Evolutionary conservation across 2,888 invertebrate genomes (phyloP).

Genomic region (Alitta virens): DNA sequence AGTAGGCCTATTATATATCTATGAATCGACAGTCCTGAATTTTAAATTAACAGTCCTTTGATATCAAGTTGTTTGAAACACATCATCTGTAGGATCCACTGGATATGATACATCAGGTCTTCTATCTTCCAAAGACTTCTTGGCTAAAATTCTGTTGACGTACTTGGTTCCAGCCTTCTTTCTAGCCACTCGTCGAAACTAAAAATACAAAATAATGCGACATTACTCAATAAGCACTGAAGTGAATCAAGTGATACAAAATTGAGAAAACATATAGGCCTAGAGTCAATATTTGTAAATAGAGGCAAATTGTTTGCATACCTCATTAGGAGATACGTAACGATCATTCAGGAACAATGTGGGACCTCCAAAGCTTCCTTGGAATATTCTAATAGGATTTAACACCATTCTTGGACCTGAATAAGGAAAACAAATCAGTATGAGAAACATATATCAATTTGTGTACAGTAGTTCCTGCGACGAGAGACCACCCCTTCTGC

Average conservation of each 20-base stretch:
- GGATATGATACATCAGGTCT: constrained; percentile 69
- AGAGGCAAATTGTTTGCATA: too few relatives aligned
- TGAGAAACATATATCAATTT: too few relatives aligned
- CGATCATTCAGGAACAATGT: constrained; percentile 90
- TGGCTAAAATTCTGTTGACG: constrained; percentile 76
- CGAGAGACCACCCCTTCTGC: too few relatives aligned
- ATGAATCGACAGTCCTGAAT: too few relatives aligned
- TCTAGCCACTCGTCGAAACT: constrained; percentile 71
- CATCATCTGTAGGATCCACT: constrained; percentile 59
- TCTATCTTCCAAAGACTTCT: constrained; percentile 71
- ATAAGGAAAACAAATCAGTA: neutral
- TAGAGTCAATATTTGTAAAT: too few relatives aligned
- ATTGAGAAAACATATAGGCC: too few relatives aligned
- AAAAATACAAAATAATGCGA: constrained; percentile 30
- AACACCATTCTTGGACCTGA: constrained; percentile 65
- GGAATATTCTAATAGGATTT: constrained; percentile 86
- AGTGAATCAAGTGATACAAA: too few relatives aligned
- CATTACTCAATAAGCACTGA: neutral
- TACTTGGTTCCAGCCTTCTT: constrained; percentile 74
- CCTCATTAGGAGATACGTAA: constrained; percentile 85
- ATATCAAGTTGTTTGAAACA: constrained; percentile 45
- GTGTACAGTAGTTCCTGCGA: too few relatives aligned
- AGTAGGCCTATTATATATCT: too few relatives aligned
- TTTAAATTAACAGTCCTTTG: neutral
- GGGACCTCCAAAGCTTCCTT: constrained; percentile 87